Percentiles rank a stretch among this genome's conserved stretches.
These are phyloP conservation scores for Lordiphosa clarofinis DNA, from an alignment of 1,140 invertebrate genomes.

Conservation along the genomic window DNA sequence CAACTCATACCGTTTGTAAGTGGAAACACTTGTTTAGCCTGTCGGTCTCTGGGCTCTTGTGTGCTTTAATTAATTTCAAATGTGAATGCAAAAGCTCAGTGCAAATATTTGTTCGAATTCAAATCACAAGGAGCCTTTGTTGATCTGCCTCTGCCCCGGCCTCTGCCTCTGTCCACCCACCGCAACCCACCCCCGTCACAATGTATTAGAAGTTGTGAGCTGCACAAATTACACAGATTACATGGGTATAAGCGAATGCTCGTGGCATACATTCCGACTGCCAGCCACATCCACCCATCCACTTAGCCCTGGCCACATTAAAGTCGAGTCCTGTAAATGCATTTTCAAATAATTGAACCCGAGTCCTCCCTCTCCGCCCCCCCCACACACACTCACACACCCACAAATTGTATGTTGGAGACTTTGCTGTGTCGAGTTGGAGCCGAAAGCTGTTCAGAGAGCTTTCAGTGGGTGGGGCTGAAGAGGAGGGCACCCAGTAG, in stretches of 20 bases:
- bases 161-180: no score
- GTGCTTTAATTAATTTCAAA: slow-evolving; percentile 49
- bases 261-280: slow-evolving; percentile 34
- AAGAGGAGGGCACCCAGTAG: slow-evolving; percentile 25
- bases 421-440: slow-evolving; percentile 24
- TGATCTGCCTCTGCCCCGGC: not conserved
- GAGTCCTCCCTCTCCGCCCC: not conserved
- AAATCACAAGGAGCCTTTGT: slow-evolving; percentile 32
- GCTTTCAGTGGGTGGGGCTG: slow-evolving; percentile 7
- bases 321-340: slow-evolving; percentile 31
- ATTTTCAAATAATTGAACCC: slow-evolving; percentile 42
- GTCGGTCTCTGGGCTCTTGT: not conserved
- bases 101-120: slow-evolving; percentile 48
- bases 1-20: not conserved
- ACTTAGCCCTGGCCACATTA: not conserved
- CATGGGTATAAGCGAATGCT: slow-evolving; percentile 28
- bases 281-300: not conserved
- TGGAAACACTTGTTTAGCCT: not conserved
- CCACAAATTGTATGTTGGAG: slow-evolving; percentile 3
- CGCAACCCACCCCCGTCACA: not conserved
- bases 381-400: not conserved
- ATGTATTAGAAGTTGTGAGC: slow-evolving; percentile 15
- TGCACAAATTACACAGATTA: slow-evolving; percentile 44
- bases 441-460: slow-evolving; percentile 21
- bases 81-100: slow-evolving; percentile 46